Conservation (phyloP, 2,888 invertebrate species). For the Leucania comma region DNA sequence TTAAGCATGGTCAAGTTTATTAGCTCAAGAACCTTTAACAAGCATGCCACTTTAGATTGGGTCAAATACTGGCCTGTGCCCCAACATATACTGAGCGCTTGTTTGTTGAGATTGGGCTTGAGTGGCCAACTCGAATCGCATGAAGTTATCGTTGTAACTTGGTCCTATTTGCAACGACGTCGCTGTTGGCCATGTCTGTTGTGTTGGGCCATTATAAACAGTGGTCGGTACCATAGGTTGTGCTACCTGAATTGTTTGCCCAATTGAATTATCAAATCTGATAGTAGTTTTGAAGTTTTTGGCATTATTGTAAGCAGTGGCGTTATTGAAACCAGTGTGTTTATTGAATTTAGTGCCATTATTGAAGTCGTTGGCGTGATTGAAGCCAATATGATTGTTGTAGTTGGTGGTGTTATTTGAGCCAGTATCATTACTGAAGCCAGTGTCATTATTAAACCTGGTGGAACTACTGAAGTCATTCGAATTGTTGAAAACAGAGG, state of each 20-base stretch:
- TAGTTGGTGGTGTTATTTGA: background rate
- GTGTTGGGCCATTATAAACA: background rate
- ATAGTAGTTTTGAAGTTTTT: background rate
- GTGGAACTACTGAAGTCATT: background rate
- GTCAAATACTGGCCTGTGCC: background rate
- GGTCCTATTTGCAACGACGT: too few relatives aligned
- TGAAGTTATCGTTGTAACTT: background rate
- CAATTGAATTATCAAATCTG: background rate
- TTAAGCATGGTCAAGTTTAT: background rate
- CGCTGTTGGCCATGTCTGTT: conserved; percentile 6
- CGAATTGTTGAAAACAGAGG: background rate
- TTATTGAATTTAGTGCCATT: background rate
- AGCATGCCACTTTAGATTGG: background rate
- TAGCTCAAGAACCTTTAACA: background rate
- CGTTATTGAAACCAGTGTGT: background rate
- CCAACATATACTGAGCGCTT: background rate
- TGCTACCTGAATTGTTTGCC: too few relatives aligned
- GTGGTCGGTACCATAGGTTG: background rate
- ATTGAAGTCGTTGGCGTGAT: background rate
- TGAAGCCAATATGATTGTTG: background rate
- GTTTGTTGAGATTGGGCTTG: conserved; percentile 18
- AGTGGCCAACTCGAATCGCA: background rate
- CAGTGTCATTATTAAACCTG: background rate
- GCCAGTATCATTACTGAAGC: background rate
- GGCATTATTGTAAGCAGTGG: background rate